A percentile compares a stretch with the other conserved stretches of the same genome.
Evolutionary conservation across 2,113 vertebrate genomes (phyloP).

Genomic region (Antigone vipio): DNA sequence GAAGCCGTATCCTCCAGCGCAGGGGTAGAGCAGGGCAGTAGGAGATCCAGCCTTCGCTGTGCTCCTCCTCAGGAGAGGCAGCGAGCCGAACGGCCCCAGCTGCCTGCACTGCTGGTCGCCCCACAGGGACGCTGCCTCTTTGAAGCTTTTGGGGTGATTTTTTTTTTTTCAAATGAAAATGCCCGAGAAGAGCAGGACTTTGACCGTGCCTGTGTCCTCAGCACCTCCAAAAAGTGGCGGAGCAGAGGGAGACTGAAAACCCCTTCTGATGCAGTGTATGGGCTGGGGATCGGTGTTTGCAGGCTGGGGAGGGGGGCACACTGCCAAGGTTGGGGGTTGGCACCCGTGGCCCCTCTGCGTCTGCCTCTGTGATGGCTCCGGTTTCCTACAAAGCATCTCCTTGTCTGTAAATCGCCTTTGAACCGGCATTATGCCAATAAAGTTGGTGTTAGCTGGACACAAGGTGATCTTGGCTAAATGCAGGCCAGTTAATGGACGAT

Average conservation of each 20-base stretch:
- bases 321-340: not conserved
- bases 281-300: accelerated
- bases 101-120: not conserved
- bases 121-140: not conserved
- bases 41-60: not conserved
- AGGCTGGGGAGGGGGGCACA: not conserved
- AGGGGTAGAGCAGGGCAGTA: not conserved
- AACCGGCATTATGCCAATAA: accelerated
- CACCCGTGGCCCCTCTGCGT: not conserved
- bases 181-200: not conserved
- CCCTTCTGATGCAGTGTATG: accelerated
- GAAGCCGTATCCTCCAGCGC: not conserved
- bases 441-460: not conserved
- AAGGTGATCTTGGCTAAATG: not conserved
- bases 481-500: not conserved
- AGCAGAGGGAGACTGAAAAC: not conserved
- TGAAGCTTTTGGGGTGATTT: not conserved
- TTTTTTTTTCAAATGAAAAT: not conserved
- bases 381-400: not conserved
- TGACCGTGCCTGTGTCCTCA: not conserved
- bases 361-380: accelerated
- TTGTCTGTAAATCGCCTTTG: not conserved
- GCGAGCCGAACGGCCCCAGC: not conserved
- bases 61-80: not conserved
- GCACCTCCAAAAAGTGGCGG: not conserved